These are phyloP conservation scores for Molorchus minor DNA, from an alignment of 2,888 invertebrate species.

Conservation along the genomic window DNA sequence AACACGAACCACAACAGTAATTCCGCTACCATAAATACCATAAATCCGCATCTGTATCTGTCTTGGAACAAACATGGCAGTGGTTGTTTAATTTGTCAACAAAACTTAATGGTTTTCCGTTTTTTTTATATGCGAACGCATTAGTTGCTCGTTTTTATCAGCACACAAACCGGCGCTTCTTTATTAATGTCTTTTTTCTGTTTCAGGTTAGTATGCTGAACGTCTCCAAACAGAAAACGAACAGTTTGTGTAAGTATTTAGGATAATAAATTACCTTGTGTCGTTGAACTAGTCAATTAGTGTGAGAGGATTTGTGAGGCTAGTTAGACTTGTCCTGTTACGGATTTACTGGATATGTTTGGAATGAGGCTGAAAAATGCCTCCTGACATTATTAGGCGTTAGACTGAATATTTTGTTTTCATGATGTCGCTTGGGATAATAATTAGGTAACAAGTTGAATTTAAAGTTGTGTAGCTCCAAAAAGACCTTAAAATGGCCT, in stretches of 20 bases:
- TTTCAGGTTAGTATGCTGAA: slow-evolving; percentile 20
- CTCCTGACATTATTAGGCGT: too few relatives aligned
- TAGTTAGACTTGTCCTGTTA: too few relatives aligned
- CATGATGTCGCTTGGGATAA: too few relatives aligned
- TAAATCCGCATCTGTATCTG: slow-evolving; percentile 11
- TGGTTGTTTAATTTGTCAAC: slow-evolving; percentile 25
- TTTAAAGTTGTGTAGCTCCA: too few relatives aligned
- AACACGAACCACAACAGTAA: too few relatives aligned
- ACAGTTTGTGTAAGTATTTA: slow-evolving; percentile 7
- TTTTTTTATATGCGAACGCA: slow-evolving; percentile 11
- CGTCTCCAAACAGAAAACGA: background rate
- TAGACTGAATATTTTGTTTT: too few relatives aligned
- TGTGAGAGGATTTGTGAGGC: too few relatives aligned
- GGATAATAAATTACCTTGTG: background rate
- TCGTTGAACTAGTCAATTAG: slow-evolving; percentile 19
- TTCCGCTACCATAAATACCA: too few relatives aligned
- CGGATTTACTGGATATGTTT: too few relatives aligned
- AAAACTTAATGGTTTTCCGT: slow-evolving; percentile 21
- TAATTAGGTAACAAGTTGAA: too few relatives aligned
- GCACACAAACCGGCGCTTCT: slow-evolving; percentile 8
- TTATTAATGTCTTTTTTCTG: slow-evolving; percentile 9
- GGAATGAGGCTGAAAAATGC: too few relatives aligned
- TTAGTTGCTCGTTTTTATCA: slow-evolving; percentile 16
- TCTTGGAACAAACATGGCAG: slow-evolving; percentile 14
- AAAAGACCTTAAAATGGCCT: too few relatives aligned